These are phyloP conservation scores for Microtus pennsylvanicus DNA, from an alignment of 2,113 vertebrate species.

Conservation along the genomic window DNA sequence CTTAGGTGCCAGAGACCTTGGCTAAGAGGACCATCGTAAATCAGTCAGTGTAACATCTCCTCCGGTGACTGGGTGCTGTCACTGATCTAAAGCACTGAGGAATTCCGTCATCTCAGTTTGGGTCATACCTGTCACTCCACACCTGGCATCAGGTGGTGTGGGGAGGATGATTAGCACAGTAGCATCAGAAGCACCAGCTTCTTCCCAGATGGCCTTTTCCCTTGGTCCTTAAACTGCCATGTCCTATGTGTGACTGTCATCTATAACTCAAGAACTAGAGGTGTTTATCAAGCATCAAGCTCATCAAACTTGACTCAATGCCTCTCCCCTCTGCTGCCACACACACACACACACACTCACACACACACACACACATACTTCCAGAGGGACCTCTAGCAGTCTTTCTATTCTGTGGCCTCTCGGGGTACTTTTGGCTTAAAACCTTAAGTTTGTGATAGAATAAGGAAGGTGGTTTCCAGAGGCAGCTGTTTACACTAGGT, in stretches of 20 bases:
- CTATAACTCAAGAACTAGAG: neutral
- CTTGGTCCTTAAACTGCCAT: fast-evolving
- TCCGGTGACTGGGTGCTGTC: neutral
- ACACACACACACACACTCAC: neutral
- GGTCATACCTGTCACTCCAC: too few relatives aligned
- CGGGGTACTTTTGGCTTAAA: neutral
- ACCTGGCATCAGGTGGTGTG: too few relatives aligned
- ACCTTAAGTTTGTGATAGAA: neutral
- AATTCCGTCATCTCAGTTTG: neutral
- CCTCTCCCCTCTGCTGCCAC: fast-evolving
- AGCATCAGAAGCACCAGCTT: neutral
- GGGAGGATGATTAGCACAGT: neutral
- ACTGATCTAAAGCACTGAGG: neutral
- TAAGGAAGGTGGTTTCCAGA: neutral
- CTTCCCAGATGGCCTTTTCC: too few relatives aligned
- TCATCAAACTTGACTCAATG: neutral
- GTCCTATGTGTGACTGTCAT: neutral
- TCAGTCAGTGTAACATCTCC: neutral
- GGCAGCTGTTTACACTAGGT: neutral
- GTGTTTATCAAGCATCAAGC: too few relatives aligned
- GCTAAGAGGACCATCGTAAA: neutral
- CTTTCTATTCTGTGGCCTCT: too few relatives aligned
- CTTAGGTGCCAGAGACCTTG: neutral
- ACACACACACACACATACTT: neutral
- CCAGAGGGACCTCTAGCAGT: too few relatives aligned